Evolutionary conservation across 35 echinoderm and acorn worm species (phyloP), one percentile per base, ranked within the genome.

Genomic region (Eucidaris tribuloides): DNA sequence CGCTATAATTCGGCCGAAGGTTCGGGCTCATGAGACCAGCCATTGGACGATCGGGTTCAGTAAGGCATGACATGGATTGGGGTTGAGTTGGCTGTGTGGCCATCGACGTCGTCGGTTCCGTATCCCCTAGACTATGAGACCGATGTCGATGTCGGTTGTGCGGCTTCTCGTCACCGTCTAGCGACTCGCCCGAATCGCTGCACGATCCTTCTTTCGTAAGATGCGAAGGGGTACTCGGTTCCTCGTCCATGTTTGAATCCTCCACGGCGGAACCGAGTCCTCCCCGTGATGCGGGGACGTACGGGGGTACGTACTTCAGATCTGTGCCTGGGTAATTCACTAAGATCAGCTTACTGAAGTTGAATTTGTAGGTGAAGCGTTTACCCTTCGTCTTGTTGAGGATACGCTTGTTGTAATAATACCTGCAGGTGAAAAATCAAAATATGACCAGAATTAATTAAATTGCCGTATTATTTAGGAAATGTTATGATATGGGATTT

Each of bases 401-500:
- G 49, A 99, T 99, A 25, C 96, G 62, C 79, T 99, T 99, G 91
- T 99, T 99, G 45, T 99, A 99, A 56, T 99, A 99, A 45, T 99
- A 99, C 62, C 96, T 99, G 71, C 48, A 42, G 76, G 42, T 85
- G 39, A 62, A 37, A 64, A 78, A 82, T 19, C 31, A 65, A 45
- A 40, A 7, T 52, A 4, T 42, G 2, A 64, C 41, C 18, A 49
- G 15, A 76, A 9, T 42, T 18, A 78, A 78, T 29, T 43, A 7
- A 78, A 11, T 50, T 13, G 6, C 15, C 29, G n/a, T n/a, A 28
- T 2, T 15, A 55, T n/a, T 14, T n/a, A 55, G n/a, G n/a, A 11
- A 55, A 55, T n/a, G n/a, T 55, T 19, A 19, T 19, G 19, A 19
- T 30, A 28, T 68, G 11, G 11, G 50, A 55, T 55, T n/a, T n/a